Evolutionary conservation across 2,113 vertebrate genomes (phyloP), one percentile per base, ranked within the genome.

Genomic region (Sula dactylatra): DNA sequence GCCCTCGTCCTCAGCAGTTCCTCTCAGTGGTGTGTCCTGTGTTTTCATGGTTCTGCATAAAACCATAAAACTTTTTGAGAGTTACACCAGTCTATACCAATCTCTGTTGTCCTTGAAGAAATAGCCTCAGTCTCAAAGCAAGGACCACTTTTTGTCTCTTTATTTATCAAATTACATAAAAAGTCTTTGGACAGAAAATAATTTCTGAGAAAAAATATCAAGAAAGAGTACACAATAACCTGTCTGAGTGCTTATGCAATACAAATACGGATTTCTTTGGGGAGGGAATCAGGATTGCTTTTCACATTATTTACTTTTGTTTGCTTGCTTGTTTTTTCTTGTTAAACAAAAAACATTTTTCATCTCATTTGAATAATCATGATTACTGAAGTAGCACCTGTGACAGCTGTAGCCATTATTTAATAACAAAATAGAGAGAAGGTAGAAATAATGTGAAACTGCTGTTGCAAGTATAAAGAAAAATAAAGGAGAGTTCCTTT

Each of bases 341-440:
- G 19, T 67, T 77, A 66, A 72, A 62, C 11, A 5, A 58, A 84
- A 94, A 92, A 78, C 54, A 58, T 55, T 91, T 90, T 90, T 80
- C n/a, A 7, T 79, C 38, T 80, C 26, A 69, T 91, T 47, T 82
- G 72, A 77, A 80, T 94, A 84, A 79, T 79, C 20, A 7, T 85
- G 61, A 89, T 76, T 91, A 82, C 54, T 78, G n/a, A 56, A 78
- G 31, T 85, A 82, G 15, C 55, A 90, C 67, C 36, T 92, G 50
- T 87, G 86, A 94, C 79, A 93, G 59, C 58, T 81, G 55, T 50
- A 90, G 69, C 29, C 10, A 42, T 50, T 62, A 44, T 45, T 67
- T 94, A 80, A 92, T 40, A 95, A 82, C 32, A 88, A 79, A 95
- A 92, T 31, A 91, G 71, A 34, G 22, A 84, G 31, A 92, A 87